phyloP scores from a whole-genome alignment of 2,113 vertebrate species.

The Dipodomys ordii region DNA sequence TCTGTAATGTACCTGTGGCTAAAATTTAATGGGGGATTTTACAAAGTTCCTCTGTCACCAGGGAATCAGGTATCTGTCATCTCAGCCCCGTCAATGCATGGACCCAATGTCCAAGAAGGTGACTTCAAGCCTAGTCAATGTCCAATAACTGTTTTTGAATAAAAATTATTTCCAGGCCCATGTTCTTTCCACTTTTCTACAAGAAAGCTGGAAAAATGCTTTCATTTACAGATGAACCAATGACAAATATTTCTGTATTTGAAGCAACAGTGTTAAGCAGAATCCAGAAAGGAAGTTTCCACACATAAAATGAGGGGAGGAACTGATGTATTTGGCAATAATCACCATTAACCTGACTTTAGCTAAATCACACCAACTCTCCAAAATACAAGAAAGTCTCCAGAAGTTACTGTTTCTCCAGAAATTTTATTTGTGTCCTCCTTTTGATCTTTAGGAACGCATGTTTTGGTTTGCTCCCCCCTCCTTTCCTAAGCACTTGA shows the following conservation, averaged over 20 bases:
- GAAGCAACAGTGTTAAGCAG: background rate
- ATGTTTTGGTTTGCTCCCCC: background rate
- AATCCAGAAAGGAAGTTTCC: constrained; percentile 9
- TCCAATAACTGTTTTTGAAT: background rate
- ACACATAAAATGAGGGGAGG: background rate
- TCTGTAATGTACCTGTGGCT: background rate
- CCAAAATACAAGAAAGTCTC: constrained; percentile 37
- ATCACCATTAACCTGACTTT: background rate
- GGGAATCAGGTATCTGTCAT: background rate
- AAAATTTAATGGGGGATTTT: background rate
- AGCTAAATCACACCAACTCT: background rate
- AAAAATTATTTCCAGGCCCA: background rate
- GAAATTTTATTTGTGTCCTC: background rate
- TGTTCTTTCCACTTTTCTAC: background rate
- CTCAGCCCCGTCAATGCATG: background rate
- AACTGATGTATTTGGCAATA: background rate
- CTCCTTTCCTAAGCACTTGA: background rate
- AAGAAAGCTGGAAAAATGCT: constrained; percentile 6
- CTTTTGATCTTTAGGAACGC: background rate
- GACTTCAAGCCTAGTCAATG: background rate
- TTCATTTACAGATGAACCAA: background rate
- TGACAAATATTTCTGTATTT: constrained; percentile 1
- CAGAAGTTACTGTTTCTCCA: background rate
- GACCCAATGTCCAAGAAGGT: background rate
- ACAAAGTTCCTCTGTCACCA: background rate